These are phyloP conservation scores for Scortum barcoo DNA, from an alignment of 2,113 vertebrate species.

Conservation along the genomic window DNA sequence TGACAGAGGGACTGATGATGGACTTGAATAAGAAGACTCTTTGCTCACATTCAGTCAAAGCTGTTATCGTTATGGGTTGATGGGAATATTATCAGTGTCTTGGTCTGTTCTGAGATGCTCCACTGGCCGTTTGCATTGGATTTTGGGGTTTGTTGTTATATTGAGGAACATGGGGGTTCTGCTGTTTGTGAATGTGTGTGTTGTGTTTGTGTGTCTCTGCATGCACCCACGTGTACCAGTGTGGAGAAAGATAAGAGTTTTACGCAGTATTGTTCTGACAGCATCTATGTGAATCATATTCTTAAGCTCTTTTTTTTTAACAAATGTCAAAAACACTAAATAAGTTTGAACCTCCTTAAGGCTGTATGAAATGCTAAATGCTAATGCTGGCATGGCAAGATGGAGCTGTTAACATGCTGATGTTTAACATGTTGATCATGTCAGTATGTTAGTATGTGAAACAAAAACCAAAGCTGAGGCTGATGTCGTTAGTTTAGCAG, in stretches of 20 bases:
- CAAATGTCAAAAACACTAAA: not conserved
- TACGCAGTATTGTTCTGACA: not conserved
- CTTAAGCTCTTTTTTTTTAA: not conserved
- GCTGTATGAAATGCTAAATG: not conserved
- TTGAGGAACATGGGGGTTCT: not conserved
- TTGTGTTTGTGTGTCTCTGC: not conserved
- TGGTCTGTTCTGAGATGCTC: not conserved
- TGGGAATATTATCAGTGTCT: not conserved
- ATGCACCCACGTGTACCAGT: not conserved
- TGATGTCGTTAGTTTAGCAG: not conserved
- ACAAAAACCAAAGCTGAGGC: not conserved
- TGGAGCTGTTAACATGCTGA: not conserved
- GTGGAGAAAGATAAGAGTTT: not conserved
- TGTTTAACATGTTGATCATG: not conserved
- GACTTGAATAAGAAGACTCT: slow-evolving; percentile 34
- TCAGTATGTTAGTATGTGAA: not conserved
- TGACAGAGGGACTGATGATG: slow-evolving; percentile 43
- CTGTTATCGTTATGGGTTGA: slow-evolving; percentile 3
- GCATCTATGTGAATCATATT: not conserved
- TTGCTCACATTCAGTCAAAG: slow-evolving; percentile 10
- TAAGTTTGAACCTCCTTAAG: not conserved
- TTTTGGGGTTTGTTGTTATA: not conserved
- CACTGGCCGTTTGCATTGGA: not conserved
- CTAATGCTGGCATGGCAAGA: not conserved
- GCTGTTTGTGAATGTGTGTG: not conserved